Conservation (phyloP, 2,113 vertebrate species). For the Salvelinus sp. region DNA sequence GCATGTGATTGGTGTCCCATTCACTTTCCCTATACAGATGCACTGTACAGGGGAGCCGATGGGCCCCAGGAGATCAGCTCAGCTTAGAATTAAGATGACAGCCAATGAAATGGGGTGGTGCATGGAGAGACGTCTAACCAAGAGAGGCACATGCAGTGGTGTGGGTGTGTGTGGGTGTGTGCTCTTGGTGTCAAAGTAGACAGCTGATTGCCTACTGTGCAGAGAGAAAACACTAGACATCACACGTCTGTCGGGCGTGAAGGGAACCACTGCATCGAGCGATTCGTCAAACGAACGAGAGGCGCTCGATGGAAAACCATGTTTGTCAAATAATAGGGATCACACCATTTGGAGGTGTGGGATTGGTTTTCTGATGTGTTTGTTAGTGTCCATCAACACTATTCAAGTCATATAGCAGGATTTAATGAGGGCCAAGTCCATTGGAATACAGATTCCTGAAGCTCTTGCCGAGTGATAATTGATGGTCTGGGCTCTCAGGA, state of each 20-base stretch:
- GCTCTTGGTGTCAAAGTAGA: too few relatives aligned
- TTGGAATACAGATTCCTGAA: background rate
- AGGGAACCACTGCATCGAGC: conserved; percentile 22
- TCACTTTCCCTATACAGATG: conserved; percentile 44
- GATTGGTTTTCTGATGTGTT: conserved; percentile 26
- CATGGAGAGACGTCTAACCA: conserved; percentile 53
- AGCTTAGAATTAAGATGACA: conserved; percentile 48
- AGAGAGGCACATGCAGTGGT: conserved; percentile 43
- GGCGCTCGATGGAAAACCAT: conserved; percentile 26
- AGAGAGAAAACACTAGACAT: too few relatives aligned
- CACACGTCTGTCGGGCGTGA: too few relatives aligned
- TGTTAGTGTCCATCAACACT: conserved; percentile 30
- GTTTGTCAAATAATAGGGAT: conserved; percentile 28
- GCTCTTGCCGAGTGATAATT: conserved; percentile 6
- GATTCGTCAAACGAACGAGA: conserved; percentile 34
- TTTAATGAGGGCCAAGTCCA: background rate
- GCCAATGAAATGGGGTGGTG: conserved; percentile 52
- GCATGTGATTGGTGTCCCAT: conserved; percentile 31
- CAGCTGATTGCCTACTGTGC: too few relatives aligned
- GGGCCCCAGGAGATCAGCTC: background rate
- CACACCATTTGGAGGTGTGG: conserved; percentile 7
- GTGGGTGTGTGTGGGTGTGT: background rate
- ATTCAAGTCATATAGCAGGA: conserved; percentile 1
- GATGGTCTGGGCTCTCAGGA: conserved; percentile 1
- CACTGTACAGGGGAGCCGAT: conserved; percentile 9